Evolutionary conservation across 2,797 vertebrate genomes (phyloP).

Genomic region (Balearica regulorum): DNA sequence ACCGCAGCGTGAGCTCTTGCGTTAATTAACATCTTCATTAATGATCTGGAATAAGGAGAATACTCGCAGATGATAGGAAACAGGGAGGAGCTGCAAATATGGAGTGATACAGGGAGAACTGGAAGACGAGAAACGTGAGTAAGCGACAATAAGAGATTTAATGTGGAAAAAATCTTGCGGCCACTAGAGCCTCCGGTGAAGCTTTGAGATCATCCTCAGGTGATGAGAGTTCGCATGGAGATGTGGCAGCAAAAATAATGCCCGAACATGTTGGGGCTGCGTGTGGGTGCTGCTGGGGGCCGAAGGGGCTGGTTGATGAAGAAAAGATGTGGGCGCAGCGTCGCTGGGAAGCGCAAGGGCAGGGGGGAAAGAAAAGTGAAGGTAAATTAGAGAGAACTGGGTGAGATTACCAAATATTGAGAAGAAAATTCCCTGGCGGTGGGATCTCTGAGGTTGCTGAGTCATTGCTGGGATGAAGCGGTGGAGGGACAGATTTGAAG

Average conservation of each 20-base stretch:
- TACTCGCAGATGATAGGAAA: slow-evolving; percentile 7
- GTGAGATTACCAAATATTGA: not conserved
- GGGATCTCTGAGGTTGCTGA: not conserved
- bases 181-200: not conserved
- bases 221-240: not conserved
- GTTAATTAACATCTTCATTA: slow-evolving; percentile 32
- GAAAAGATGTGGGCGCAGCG: not conserved
- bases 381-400: not conserved
- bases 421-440: not conserved
- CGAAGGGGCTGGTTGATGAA: not conserved
- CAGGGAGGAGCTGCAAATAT: not conserved
- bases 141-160: not conserved
- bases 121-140: not conserved
- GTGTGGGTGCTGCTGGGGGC: rapidly evolving
- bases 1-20: not conserved
- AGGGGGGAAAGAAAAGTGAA: not conserved
- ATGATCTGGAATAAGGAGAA: slow-evolving; percentile 4
- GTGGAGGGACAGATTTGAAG: not conserved
- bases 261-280: not conserved
- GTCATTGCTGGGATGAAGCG: not conserved
- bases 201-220: not conserved
- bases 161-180: not conserved
- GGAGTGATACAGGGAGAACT: not conserved
- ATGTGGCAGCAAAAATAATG: not conserved
- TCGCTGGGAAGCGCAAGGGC: not conserved